Evolutionary conservation across 2,888 invertebrate genomes (phyloP).

Genomic region (Tuberolachnus salignus): DNA sequence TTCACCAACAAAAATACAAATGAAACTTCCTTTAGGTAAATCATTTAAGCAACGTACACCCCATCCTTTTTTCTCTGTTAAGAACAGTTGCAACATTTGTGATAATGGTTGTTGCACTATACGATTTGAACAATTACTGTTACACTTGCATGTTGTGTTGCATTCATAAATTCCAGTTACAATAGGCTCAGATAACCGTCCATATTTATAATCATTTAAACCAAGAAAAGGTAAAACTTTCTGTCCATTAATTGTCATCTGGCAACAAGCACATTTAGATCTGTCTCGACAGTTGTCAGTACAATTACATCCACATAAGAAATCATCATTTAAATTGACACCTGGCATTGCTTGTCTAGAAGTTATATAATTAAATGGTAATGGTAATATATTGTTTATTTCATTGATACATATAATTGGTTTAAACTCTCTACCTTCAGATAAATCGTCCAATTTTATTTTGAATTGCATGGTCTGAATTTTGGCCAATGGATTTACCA

Average conservation of each 20-base stretch:
- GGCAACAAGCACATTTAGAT: slow-evolving; percentile 87
- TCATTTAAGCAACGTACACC: slow-evolving; percentile 94
- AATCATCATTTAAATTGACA: slow-evolving; percentile 83
- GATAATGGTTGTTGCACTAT: slow-evolving; percentile 93
- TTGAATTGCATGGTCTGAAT: slow-evolving; percentile 78
- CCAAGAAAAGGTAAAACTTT: slow-evolving; percentile 61
- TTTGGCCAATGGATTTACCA: slow-evolving; percentile 82
- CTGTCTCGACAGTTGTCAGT: slow-evolving; percentile 91
- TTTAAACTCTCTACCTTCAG: slow-evolving; percentile 85
- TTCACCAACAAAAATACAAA: slow-evolving; percentile 94
- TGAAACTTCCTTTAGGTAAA: slow-evolving; percentile 91
- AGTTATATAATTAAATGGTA: slow-evolving; percentile 85
- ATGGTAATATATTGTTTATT: slow-evolving; percentile 80
- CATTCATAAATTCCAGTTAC: slow-evolving; percentile 96
- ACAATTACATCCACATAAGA: slow-evolving; percentile 92
- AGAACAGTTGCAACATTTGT: slow-evolving; percentile 89
- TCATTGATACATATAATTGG: slow-evolving; percentile 91
- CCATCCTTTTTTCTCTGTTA: slow-evolving; percentile 94
- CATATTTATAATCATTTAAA: slow-evolving; percentile 79
- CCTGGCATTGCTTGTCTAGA: slow-evolving; percentile 84
- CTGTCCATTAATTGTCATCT: slow-evolving; percentile 78
- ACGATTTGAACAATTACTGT: slow-evolving; percentile 82
- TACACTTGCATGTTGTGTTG: slow-evolving; percentile 87
- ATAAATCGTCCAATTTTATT: slow-evolving; percentile 68
- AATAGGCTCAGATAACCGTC: slow-evolving; percentile 81